phyloP scores from a whole-genome alignment of 1,140 invertebrate species.

The Drosophila bifasciata region DNA sequence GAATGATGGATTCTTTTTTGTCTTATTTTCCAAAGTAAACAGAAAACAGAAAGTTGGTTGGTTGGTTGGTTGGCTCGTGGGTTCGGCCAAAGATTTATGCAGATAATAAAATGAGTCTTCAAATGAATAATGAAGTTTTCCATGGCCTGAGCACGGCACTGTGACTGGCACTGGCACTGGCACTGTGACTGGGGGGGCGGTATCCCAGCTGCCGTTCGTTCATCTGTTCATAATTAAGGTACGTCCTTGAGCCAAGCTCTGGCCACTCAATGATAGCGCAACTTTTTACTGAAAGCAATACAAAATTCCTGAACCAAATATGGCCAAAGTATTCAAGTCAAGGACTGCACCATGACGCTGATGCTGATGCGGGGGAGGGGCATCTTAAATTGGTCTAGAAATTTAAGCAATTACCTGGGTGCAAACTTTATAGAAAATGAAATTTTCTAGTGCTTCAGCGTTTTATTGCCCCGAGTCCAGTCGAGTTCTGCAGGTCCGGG shows the following conservation, averaged over 20 bases:
- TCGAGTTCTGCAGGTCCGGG: slow-evolving; percentile 30
- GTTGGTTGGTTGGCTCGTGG: slow-evolving; percentile 46
- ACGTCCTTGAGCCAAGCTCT: slow-evolving; percentile 49
- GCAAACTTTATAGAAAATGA: slow-evolving; percentile 41
- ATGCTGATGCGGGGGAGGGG: background rate
- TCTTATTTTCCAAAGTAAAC: slow-evolving; percentile 61
- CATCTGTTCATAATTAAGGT: slow-evolving; percentile 65
- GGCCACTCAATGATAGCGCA: slow-evolving; percentile 44
- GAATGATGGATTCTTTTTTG: slow-evolving; percentile 72
- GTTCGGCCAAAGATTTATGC: slow-evolving; percentile 74
- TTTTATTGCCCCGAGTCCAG: slow-evolving; percentile 39
- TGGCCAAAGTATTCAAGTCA: slow-evolving; percentile 50
- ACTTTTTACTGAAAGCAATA: slow-evolving; percentile 51
- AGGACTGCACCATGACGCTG: slow-evolving; percentile 38
- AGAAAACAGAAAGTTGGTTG: slow-evolving; percentile 39
- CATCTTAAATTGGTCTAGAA: slow-evolving; percentile 21
- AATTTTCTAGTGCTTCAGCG: slow-evolving; percentile 44
- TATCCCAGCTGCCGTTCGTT: slow-evolving; percentile 22
- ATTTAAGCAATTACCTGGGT: slow-evolving; percentile 32
- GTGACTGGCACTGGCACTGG: too few relatives aligned
- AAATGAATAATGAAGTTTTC: slow-evolving; percentile 78
- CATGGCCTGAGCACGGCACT: background rate
- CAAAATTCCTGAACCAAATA: slow-evolving; percentile 24
- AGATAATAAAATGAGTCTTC: slow-evolving; percentile 81
- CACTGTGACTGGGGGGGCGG: too few relatives aligned